Percentiles rank a stretch among this genome's conserved stretches.
These are phyloP conservation scores for Lagorchestes hirsutus DNA, from an alignment of 2,797 vertebrate genomes.

Conservation along the genomic window DNA sequence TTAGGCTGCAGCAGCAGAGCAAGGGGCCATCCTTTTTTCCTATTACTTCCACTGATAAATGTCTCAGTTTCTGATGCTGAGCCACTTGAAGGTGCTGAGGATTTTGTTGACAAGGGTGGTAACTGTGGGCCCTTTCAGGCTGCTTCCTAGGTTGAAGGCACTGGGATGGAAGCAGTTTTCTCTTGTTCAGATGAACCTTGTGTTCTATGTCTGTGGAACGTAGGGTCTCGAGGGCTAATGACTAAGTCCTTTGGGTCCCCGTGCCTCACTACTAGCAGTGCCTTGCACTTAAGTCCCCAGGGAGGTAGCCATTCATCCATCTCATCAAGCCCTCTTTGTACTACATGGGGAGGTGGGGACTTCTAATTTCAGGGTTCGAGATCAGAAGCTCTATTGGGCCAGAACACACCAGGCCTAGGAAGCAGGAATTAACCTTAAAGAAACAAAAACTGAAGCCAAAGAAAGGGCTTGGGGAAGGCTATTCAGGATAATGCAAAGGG, in stretches of 20 bases:
- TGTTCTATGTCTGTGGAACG: neutral
- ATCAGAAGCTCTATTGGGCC: neutral
- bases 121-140: neutral
- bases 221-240: neutral
- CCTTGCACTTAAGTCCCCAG: too few relatives aligned
- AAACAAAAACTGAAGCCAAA: neutral
- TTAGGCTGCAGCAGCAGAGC: neutral
- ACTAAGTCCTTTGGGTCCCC: neutral
- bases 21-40: neutral
- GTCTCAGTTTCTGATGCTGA: neutral
- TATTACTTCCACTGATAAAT: neutral
- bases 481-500: neutral
- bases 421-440: neutral
- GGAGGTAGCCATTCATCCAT: neutral
- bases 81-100: neutral
- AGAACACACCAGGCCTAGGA: neutral
- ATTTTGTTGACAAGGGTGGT: neutral
- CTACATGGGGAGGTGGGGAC: neutral
- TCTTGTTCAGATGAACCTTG: neutral
- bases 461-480: neutral
- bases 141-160: neutral
- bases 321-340: neutral
- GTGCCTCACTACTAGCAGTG: neutral
- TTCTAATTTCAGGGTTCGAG: neutral
- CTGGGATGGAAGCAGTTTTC: neutral